Evolutionary conservation across 2,888 invertebrate species (phyloP), one percentile per base, ranked within the genome.

Genomic region (Thelaira solivaga): DNA sequence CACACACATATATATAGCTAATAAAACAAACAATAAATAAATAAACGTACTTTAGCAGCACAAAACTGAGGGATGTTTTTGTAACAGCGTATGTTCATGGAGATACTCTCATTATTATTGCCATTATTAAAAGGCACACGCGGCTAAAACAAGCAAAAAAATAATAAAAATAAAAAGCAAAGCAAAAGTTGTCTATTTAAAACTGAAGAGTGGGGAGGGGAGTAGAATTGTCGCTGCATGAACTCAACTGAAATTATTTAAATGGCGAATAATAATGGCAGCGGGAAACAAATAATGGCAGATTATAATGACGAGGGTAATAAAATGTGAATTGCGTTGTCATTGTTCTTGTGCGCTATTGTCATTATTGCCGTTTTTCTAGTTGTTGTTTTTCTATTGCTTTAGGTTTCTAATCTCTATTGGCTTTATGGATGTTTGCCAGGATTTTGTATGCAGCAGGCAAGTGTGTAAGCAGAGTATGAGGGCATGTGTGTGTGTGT

Each of bases 201-300:
- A n/a, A n/a, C n/a, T n/a, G 29, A 3, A 45, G 18, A 6, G 45
- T 29, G 47, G 68, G 26, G 20, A 39, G 31, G 24, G 47, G 2
- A 49, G 39, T 41, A 76, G 55, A 29, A 39, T 65, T 69, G 64
- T 64, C 83, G 34, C 85, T 82, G 84, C 84, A 82, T 84, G 85
- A 84, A 69, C 59, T 71, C 83, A 83, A 85, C 67, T 71, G 83
- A 83, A 85, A 86, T 86, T 86, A 86, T 86, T 86, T 86, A 86
- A 86, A 86, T 86, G 87, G 87, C 86, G 86, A 84, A 86, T 86
- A 87, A 86, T 87, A 87, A 86, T 87, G 86, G 86, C 85, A 86
- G 86, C 84, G 82, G 83, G 85, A 83, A 81, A 80, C 82, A 76
- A 79, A 81, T 80, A 83, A 82, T 81, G 82, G 82, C 83, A 83